phyloP scores from a whole-genome alignment of 2,888 invertebrate species.

The Diarsia mendica region DNA sequence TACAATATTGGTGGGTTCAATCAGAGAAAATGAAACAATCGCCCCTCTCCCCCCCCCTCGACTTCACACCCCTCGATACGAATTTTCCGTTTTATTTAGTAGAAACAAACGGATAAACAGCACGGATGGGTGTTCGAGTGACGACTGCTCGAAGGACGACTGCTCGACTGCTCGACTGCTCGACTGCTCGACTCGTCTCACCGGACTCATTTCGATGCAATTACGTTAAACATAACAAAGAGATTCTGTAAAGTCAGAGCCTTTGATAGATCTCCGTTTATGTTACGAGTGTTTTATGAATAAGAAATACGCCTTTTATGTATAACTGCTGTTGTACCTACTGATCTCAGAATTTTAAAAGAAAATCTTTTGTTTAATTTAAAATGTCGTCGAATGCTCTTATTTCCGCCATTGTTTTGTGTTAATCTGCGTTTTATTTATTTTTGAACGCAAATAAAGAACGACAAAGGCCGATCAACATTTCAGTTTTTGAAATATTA shows the following conservation, averaged over 20 bases:
- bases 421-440: background rate
- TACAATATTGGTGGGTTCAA: conserved; percentile 77
- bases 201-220: conserved; percentile 65
- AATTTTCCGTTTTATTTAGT: conserved; percentile 62
- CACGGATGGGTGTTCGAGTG: conserved; percentile 49
- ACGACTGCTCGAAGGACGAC: conserved; percentile 48
- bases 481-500: background rate
- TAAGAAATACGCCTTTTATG: conserved; percentile 20
- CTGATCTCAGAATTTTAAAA: background rate
- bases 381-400: conserved; percentile 8
- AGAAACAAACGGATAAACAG: conserved; percentile 60
- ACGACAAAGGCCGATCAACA: background rate
- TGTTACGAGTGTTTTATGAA: conserved; percentile 28
- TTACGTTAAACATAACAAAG: conserved; percentile 67
- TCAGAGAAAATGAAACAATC: conserved; percentile 75
- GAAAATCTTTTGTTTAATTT: conserved; percentile 24
- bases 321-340: conserved; percentile 11
- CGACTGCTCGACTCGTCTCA: conserved; percentile 56
- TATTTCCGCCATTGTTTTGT: background rate
- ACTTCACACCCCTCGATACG: conserved; percentile 41
- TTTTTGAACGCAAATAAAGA: background rate
- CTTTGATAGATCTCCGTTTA: conserved; percentile 57
- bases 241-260: conserved; percentile 50
- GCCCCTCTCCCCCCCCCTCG: conserved; percentile 8
- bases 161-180: too few species aligned